These are phyloP conservation scores for Theonella swinhoei DNA, from an alignment of 37 sponge, comb jelly and placozoan genomes.

Conservation along the genomic window DNA sequence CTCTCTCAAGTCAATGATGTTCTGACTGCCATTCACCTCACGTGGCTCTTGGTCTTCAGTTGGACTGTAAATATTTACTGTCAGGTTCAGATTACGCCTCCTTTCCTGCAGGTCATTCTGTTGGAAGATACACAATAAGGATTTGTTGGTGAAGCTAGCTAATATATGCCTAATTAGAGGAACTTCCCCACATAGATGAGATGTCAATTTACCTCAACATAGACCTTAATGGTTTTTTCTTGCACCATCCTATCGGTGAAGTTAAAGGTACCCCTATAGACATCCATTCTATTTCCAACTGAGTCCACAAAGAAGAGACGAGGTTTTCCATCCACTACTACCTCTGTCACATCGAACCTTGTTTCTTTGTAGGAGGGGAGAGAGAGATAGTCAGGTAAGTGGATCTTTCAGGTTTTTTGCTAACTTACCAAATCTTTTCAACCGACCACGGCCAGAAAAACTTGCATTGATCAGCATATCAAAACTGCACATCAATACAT, in stretches of 20 bases:
- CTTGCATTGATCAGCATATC: neutral
- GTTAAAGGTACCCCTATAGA: neutral
- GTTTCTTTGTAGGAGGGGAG: neutral
- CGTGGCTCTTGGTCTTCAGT: neutral
- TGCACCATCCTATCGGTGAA: too few relatives aligned
- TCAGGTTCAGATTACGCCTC: neutral
- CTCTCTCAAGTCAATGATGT: neutral
- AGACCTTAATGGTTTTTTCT: neutral
- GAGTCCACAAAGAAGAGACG: neutral
- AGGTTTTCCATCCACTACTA: neutral
- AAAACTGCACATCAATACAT: too few relatives aligned
- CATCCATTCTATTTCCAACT: neutral
- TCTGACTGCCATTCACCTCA: neutral
- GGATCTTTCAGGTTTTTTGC: too few relatives aligned
- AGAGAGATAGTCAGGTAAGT: neutral
- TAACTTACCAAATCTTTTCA: neutral
- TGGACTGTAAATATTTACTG: too few relatives aligned
- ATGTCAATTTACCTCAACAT: neutral
- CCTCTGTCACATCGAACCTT: neutral
- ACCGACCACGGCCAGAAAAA: neutral
- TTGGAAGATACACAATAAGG: neutral
- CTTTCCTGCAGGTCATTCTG: neutral
- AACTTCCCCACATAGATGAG: neutral
- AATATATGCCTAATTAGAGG: neutral
- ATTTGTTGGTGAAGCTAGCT: too few relatives aligned